Percentiles rank a stretch among this genome's conserved stretches.
Conservation (phyloP, 2,888 invertebrate genomes). For the Coenonympha arcania region DNA sequence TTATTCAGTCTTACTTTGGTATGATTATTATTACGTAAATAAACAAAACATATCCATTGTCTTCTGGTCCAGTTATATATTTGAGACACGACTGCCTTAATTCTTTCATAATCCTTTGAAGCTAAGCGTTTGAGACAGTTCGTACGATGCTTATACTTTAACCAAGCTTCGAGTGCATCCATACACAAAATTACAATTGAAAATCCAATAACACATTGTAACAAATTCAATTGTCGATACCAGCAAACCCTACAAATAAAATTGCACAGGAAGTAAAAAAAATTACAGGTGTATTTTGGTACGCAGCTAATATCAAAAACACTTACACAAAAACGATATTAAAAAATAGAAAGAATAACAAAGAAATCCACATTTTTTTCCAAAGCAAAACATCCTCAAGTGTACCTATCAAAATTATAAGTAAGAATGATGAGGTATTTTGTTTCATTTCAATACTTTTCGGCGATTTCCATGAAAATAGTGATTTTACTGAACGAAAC, state of each 20-base stretch:
- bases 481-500: constrained; percentile 48
- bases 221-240: constrained; percentile 47
- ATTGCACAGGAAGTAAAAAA: not conserved
- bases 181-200: constrained; percentile 39
- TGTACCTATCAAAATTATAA: constrained; percentile 47
- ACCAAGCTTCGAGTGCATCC: constrained; percentile 63
- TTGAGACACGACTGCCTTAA: constrained; percentile 34
- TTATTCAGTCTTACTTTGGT: constrained; percentile 51
- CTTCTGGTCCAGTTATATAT: constrained; percentile 40
- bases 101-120: constrained; percentile 39
- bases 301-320: not conserved
- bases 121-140: constrained; percentile 53
- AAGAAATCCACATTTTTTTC: constrained; percentile 58
- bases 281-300: not conserved
- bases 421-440: constrained; percentile 42
- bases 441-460: constrained; percentile 44
- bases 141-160: constrained; percentile 62
- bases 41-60: constrained; percentile 47
- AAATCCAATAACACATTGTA: constrained; percentile 47
- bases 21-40: constrained; percentile 57
- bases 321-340: constrained; percentile 60
- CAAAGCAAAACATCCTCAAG: constrained; percentile 65
- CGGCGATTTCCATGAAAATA: constrained; percentile 46
- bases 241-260: constrained; percentile 49
- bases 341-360: constrained; percentile 48